A percentile compares a stretch with the other conserved stretches of the same genome.
Evolutionary conservation across 1,140 invertebrate genomes (phyloP).

Genomic region (Galleria mellonella): DNA sequence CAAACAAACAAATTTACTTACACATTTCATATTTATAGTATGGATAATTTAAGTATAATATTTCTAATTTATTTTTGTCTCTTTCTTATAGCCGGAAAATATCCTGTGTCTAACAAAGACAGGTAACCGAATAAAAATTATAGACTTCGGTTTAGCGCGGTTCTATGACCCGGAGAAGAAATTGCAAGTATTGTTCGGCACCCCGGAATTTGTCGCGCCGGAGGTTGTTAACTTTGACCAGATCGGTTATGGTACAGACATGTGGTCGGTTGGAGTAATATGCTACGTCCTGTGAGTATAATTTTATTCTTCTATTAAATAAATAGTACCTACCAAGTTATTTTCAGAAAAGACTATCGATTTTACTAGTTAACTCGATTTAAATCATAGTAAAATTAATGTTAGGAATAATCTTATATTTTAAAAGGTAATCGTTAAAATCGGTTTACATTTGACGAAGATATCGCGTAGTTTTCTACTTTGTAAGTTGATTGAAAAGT

Average conservation of each 20-base stretch:
- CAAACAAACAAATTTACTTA: too few relatives aligned
- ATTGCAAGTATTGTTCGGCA: constrained; percentile 94
- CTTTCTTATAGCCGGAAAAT: constrained; percentile 90
- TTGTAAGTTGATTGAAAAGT: too few relatives aligned
- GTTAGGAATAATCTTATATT: too few relatives aligned
- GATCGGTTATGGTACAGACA: constrained; percentile 95
- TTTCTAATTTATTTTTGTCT: too few relatives aligned
- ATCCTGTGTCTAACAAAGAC: constrained; percentile 95
- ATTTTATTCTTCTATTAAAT: not conserved
- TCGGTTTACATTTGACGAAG: too few relatives aligned
- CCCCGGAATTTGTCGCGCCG: constrained; percentile 98
- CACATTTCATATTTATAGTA: too few relatives aligned
- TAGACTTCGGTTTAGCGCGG: constrained; percentile 96
- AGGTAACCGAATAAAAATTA: constrained; percentile 98
- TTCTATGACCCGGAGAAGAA: constrained; percentile 95
- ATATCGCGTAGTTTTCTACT: too few relatives aligned
- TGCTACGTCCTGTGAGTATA: constrained; percentile 97
- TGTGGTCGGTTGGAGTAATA: constrained; percentile 99
- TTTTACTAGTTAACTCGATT: too few relatives aligned
- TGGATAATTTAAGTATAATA: too few relatives aligned
- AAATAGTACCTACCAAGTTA: too few relatives aligned
- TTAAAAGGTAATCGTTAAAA: too few relatives aligned
- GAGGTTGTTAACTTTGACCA: constrained; percentile 99
- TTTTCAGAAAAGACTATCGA: not conserved
- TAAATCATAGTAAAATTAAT: too few relatives aligned